Base-by-base conservation (phyloP, 2,797 vertebrate species). In the Malurus leucopterus region DNA sequence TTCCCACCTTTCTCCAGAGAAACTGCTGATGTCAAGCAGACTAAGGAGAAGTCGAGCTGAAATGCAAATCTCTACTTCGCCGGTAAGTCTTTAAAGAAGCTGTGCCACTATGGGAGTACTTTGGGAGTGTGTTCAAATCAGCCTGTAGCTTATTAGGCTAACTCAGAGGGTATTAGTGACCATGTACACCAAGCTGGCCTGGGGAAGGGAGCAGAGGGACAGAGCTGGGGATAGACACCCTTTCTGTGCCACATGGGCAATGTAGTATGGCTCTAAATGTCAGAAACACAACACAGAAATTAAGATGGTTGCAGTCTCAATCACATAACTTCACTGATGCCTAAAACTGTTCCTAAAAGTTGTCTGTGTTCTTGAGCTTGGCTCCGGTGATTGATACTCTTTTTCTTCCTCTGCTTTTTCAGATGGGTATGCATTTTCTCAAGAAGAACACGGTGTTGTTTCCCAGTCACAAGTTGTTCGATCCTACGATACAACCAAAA, bases 381-480 rank as follows among this genome's bases (percentile, higher is more conserved):
- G 26, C 40, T 76, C 20, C 13, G 36, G 40, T 76, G 54, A 90
- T 34, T 47, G 16, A 20, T 70, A 38, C 79, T 32, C 57, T 81
- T 59, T 67, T 90, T 47, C 47, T 81, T 75, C 30, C 44, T 94
- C 80, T 96, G 43, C 43, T 92, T 76, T 96, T 96, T 20, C 97
- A 99, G 99, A 99, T 93, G 99, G 99, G 51, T 99, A 99, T 41
- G 99, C 99, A 17, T 99, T 99, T 98, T 99, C 99, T 93, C 99
- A 99, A 97, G 99, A 99, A 97, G 99, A 99, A 95, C 98, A 99
- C 1, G 99, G 99, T 17, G 99, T 98, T 89, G 99, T 99, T 90
- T 98, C 98, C 88, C 99, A 99, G 95, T 99, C 98, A 8, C 97
- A 99, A 97, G 98, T 99, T 15, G 98, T 99, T 59, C 99, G 99